Evolutionary conservation across 2,888 invertebrate genomes (phyloP).

Genomic region (Blomia tropicalis): DNA sequence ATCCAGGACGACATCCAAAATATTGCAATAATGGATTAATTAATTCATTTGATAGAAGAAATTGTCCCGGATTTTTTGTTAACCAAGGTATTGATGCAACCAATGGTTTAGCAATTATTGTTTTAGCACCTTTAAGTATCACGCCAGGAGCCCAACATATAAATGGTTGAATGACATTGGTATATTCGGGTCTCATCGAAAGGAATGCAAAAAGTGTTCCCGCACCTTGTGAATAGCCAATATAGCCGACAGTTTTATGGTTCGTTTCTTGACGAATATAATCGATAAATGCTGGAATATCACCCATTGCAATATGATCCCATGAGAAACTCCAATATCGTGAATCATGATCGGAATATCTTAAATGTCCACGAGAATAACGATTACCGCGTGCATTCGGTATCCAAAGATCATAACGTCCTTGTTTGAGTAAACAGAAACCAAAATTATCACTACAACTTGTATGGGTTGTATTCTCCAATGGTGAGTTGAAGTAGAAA

Average conservation of each 20-base stretch:
- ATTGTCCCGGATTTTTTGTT: neutral
- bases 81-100: neutral
- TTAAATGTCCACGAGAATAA: neutral
- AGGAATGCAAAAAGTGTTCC: neutral
- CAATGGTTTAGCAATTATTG: neutral
- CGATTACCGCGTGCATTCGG: neutral
- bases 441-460: neutral
- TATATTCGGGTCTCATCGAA: neutral
- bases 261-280: neutral
- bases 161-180: neutral
- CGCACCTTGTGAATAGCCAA: neutral
- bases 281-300: neutral
- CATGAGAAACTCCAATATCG: neutral
- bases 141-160: neutral
- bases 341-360: neutral
- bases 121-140: neutral
- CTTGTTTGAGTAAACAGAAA: neutral
- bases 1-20: neutral
- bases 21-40: neutral
- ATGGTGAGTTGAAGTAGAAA: neutral
- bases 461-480: neutral
- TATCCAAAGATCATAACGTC: neutral
- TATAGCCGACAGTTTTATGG: neutral
- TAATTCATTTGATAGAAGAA: neutral
- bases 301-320: neutral